These are phyloP conservation scores for Pelodytes ibericus DNA, from an alignment of 2,797 vertebrate species.

Conservation along the genomic window DNA sequence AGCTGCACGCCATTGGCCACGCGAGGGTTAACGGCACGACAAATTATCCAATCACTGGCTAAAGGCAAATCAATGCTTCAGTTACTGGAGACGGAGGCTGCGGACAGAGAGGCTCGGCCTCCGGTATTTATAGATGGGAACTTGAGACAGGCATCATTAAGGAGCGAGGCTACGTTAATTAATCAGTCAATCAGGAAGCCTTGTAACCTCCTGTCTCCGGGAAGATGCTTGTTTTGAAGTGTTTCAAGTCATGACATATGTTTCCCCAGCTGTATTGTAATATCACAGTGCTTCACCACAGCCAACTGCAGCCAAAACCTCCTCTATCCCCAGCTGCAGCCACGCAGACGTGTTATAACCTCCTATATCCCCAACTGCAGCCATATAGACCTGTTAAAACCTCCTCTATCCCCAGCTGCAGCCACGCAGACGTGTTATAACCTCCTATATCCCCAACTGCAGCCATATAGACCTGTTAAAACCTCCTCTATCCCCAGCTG, in stretches of 20 bases:
- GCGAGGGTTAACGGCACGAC: slow-evolving; percentile 17
- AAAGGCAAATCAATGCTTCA: slow-evolving; percentile 10
- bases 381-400: too few species aligned
- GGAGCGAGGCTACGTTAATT: slow-evolving; percentile 24
- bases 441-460: too few species aligned
- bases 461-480: too few species aligned
- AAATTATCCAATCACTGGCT: background rate
- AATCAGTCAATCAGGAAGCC: slow-evolving; percentile 30
- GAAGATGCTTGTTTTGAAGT: slow-evolving; percentile 1
- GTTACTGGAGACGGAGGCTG: background rate
- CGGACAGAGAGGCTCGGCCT: background rate
- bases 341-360: too few species aligned
- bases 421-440: too few species aligned
- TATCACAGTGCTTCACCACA: background rate
- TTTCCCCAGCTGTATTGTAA: background rate
- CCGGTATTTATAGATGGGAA: slow-evolving; percentile 33
- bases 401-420: too few species aligned
- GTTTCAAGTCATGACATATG: background rate
- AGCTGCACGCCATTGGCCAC: background rate
- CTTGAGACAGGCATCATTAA: slow-evolving; percentile 29
- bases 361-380: too few species aligned
- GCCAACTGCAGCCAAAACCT: too few species aligned
- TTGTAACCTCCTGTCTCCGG: slow-evolving; percentile 19
- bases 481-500: too few species aligned
- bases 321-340: too few species aligned